Evolutionary conservation across 2,797 vertebrate genomes (phyloP), one percentile per base, ranked within the genome.

Genomic region (Protosalanx chinensis): DNA sequence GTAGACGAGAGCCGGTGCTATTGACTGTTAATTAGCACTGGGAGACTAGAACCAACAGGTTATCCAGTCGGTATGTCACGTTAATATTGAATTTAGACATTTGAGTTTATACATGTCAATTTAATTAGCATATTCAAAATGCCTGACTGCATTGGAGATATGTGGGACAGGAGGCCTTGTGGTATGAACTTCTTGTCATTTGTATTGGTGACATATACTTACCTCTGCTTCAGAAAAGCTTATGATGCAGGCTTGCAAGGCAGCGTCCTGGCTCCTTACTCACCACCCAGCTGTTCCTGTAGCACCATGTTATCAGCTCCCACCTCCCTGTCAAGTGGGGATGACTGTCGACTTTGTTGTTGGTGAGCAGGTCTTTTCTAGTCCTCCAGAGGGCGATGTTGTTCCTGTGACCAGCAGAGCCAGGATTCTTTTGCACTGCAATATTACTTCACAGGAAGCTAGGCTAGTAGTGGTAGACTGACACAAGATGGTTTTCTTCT

Each of bases 351-450:
- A 20, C 41, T 46, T 46, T 12, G 64, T 67, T 20, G 29, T 33
- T 41, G 49, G 61, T 70, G 71, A 69, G 81, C 74, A 83, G 86
- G 56, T 70, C 71, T 83, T 86, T 78, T 79, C 0, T 62, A 73
- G 79, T 90, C 88, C 89, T 88, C 77, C 77, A 82, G 87, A 79
- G 80, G 83, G 83, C 86, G 84, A 79, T 84, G 81, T 85, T 88
- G 84, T 82, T 81, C 82, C 65, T 35, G 71, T 33, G 80, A 67
- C 78, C 81, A 81, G 72, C 75, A 72, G 29, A 46, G 65, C 67
- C 75, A 56, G 70, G 56, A 64, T 68, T 74, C 72, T 63, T 69
- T 81, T 79, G 85, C 70, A 76, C 35, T 64, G 67, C 76, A 68
- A 71, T 37, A 71, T 27, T 66, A 73, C 83, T 90, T 1, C 8